phyloP scores from a whole-genome alignment of 2,888 invertebrate species.

The Globia sparganii region DNA sequence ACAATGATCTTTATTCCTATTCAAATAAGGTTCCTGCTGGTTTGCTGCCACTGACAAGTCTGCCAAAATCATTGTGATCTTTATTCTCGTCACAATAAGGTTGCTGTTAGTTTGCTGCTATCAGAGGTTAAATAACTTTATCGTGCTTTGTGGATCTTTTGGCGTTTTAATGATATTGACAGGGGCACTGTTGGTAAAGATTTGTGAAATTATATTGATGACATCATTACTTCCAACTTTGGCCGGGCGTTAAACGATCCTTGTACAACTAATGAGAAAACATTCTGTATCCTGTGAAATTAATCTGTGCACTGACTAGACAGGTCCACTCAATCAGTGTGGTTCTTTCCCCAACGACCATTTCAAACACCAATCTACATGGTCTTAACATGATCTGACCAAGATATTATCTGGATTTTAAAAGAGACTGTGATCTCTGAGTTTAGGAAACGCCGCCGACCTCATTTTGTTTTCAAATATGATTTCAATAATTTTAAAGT shows the following conservation, averaged over 20 bases:
- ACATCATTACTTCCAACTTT: not conserved
- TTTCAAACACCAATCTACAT: too few species aligned
- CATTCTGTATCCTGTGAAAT: not conserved
- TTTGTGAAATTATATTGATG: not conserved
- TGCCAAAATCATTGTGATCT: not conserved
- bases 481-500: too few species aligned
- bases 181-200: not conserved
- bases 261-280: not conserved
- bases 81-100: not conserved
- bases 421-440: too few species aligned
- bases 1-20: not conserved
- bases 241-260: not conserved
- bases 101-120: not conserved
- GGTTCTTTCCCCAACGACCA: too few species aligned
- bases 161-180: not conserved
- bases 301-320: too few species aligned
- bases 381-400: too few species aligned
- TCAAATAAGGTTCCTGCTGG: not conserved
- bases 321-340: too few species aligned
- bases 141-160: not conserved
- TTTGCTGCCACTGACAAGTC: not conserved
- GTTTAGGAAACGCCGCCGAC: too few species aligned
- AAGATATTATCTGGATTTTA: too few species aligned
- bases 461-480: too few species aligned
- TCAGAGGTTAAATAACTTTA: not conserved